Evolutionary conservation across 2,113 vertebrate species (phyloP).

Genomic region (Aramus guarauna): DNA sequence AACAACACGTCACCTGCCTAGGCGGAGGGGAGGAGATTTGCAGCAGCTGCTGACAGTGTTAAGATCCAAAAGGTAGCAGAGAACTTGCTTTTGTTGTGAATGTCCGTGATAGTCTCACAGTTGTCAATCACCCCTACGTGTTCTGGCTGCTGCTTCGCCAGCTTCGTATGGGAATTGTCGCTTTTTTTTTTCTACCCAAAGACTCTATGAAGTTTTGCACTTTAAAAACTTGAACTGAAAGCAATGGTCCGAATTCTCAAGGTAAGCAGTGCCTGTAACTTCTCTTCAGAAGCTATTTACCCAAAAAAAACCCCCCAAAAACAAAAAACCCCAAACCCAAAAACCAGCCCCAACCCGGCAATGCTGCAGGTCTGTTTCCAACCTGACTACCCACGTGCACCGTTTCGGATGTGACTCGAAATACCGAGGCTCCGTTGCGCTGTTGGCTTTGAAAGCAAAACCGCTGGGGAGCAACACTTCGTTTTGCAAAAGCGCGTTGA

Average conservation of each 20-base stretch:
- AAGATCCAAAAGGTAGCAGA: not conserved
- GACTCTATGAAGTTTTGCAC: conserved; percentile 44
- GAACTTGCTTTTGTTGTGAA: not conserved
- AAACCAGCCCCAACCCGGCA: not conserved
- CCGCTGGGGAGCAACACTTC: not conserved
- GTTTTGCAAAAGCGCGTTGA: not conserved
- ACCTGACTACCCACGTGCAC: not conserved
- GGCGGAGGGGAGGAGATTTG: not conserved
- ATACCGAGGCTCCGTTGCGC: not conserved
- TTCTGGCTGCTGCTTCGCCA: not conserved
- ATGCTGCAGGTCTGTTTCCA: not conserved
- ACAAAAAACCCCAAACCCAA: not conserved
- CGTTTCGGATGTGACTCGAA: not conserved
- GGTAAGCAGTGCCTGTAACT: conserved; percentile 14
- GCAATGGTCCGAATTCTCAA: not conserved
- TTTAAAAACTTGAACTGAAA: conserved; percentile 36
- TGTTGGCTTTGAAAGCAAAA: not conserved
- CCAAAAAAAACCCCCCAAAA: not conserved
- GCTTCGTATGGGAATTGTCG: not conserved
- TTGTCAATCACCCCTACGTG: not conserved
- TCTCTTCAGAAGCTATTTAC: not conserved
- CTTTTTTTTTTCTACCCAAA: conserved; percentile 16
- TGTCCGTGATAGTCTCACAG: not conserved
- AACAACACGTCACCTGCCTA: not conserved
- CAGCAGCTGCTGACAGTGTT: not conserved